Evolutionary conservation across 2,113 vertebrate genomes (phyloP), one percentile per base, ranked within the genome.

Genomic region (Struthio camelus): DNA sequence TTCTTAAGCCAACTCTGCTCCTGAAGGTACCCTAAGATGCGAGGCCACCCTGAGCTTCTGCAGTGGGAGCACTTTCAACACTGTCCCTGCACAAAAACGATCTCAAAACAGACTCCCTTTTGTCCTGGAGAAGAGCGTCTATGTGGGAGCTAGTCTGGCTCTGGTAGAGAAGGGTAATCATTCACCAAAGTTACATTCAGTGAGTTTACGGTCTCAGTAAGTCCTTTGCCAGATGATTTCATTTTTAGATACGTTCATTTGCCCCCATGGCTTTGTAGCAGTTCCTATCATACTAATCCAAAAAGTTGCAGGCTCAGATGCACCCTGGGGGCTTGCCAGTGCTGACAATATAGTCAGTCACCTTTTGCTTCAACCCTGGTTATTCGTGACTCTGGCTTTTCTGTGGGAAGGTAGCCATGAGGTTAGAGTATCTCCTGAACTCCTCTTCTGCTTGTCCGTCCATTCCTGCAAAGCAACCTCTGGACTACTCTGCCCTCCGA

Each of bases 391-490:
- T 81, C 50, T 10, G 0, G 4, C 4, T 78, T 62, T 82, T 90
- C 1, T 0, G 48, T 36, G 44, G 58, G 67, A 85, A 86, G 53
- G 8, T 44, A 69, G 2, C n/a, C 64, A 17, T 1, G 0, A 83
- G 44, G 17, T 1, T 70, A 56, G 54, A 50, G 34, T 25, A 36
- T 80, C 82, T 90, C 88, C 53, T 18, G 14, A 72, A 20, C 27
- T 76, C 18, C 16, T 56, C n/a, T 65, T 70, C 9, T 15, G 28
- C 9, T 48, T 73, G 27, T 19, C 51, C 16, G 4, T 40, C 18
- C 3, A 2, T 5, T 25, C 34, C 42, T 42, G 62, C 46, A 36
- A 2, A 10, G 30, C 32, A 17, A 87, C 25, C 59, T 42, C 3
- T 1, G 50, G 62, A 81, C 20, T 3, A 78, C 14, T 58, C 72